Conservation (phyloP, 1,140 invertebrate species). For the Bombus sylvicola region DNA sequence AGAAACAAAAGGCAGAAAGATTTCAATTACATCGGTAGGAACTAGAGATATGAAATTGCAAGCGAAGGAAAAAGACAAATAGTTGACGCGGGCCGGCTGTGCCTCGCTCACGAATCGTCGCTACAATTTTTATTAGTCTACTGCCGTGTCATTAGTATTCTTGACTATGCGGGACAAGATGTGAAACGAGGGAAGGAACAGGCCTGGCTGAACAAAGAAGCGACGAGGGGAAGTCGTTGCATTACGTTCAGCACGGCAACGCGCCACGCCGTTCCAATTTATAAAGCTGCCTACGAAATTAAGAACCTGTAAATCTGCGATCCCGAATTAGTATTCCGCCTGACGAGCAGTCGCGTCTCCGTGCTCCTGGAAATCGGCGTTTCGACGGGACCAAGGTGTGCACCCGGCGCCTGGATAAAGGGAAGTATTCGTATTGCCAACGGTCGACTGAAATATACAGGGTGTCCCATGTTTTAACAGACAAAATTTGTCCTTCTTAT, state of each 20-base stretch:
- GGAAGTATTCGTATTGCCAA: background rate
- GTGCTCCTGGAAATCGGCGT: slow-evolving; percentile 49
- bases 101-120: slow-evolving; percentile 22
- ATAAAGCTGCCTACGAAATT: slow-evolving; percentile 77
- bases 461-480: too few relatives aligned
- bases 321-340: slow-evolving; percentile 79
- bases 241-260: slow-evolving; percentile 58
- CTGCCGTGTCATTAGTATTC: slow-evolving; percentile 56
- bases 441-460: too few relatives aligned
- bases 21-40: slow-evolving; percentile 5
- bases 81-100: slow-evolving; percentile 19
- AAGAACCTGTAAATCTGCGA: slow-evolving; percentile 80
- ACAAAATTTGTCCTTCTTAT: too few relatives aligned
- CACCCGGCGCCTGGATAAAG: slow-evolving; percentile 40
- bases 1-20: background rate
- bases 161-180: slow-evolving; percentile 10
- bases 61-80: background rate
- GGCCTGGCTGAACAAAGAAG: slow-evolving; percentile 2
- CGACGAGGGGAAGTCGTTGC: slow-evolving; percentile 10
- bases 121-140: slow-evolving; percentile 62
- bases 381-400: slow-evolving; percentile 6
- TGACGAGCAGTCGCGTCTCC: slow-evolving; percentile 66
- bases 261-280: slow-evolving; percentile 68
- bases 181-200: background rate
- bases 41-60: slow-evolving; percentile 3